Base-by-base conservation (phyloP, 2,113 vertebrate species). In the Strix uralensis region DNA sequence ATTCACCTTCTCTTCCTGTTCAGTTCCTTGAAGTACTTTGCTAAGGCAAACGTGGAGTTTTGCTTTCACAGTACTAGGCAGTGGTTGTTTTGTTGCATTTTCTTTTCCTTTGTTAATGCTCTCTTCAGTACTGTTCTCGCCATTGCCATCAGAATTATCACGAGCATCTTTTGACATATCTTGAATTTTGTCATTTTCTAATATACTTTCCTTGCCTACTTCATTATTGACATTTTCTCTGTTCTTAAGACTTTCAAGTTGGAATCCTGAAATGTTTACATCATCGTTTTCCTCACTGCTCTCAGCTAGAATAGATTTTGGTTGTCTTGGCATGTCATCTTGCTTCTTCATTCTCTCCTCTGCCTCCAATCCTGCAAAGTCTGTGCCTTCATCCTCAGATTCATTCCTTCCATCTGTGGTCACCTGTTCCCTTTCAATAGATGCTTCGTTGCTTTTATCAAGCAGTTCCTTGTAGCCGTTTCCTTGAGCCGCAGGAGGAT, bases 91-190 rank as follows among this genome's bases (percentile, higher is more conserved):
- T 69, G 58, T 67, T 40, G 54, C 67, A 5, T 59, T 74, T 65
- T 81, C 77, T 66, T 59, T 36, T 59, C 34, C 55, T 88, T 70
- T 63, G 23, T 29, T 52, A 27, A 18, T 21, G 36, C 5, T 91
- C 97, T 97, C 66, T 79, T 69, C 44, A 84, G 32, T 21, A 79
- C 88, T 65, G 34, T 78, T 97, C 55, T 94, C 83, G 36, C 85
- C 97, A 16, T 72, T 81, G 32, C 96, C 91, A 83, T 85, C 73
- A 92, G 94, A 74, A 86, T 62, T 81, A 52, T 11, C 5, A 0
- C 25, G 77, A 25, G 78, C 87, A 58, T 95, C 94, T 65, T 95
- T 66, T 18, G 85, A 96, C 36, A 59, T 26, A 38, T 52, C 83
- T 78, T 86, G 73, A 74, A 57, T 29, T 40, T 73, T 26, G 18